Base-by-base conservation (phyloP, 2,888 invertebrate genomes). In the Erebia epiphron region DNA sequence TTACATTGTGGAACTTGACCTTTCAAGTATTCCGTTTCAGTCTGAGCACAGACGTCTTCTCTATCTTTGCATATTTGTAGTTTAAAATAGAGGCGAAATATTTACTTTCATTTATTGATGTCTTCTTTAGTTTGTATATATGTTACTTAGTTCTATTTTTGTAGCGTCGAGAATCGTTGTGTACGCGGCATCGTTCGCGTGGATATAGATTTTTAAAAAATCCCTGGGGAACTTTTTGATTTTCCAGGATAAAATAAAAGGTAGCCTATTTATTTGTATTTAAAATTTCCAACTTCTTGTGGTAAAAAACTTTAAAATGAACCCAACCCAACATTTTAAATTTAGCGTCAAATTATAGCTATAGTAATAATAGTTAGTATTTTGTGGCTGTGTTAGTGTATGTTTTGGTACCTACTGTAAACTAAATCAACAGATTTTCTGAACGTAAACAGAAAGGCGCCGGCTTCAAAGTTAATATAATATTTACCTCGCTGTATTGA, bases 1-100 rank as follows among this genome's bases (percentile, higher is more conserved):
- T 16, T 60, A 60, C 16, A 16, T n/a, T 60, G 14, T 61, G 43
- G 16, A 46, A 61, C 43, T 13, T 61, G 61, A 61, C 61, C 61
- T 43, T 46, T 61, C 61, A 18, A 18, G 16, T 54, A 18, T 54
- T 18, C 16, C 2, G 54, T 18, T 54, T 54, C 54, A n/a, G 54
- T 2, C n/a, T 16, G 16, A 52, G n/a, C n/a, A 8, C 8, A 52
- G n/a, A 52, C n/a, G n/a, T 52, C 52, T 35, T 35, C 35, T 35
- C 35, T 35, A 35, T 35, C 35, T 16, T 0, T 16, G n/a, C 1
- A n/a, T 16, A 16, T 52, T n/a, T 16, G 16, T 52, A 52, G n/a
- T 52, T 1, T 16, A 1, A 52, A 52, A 16, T 16, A 52, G 52
- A 54, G 18, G 10, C 18, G 18, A 54, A 54, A 54, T 18, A 16